A percentile compares a stretch with the other conserved stretches of the same genome.
Conservation (phyloP, 2,113 vertebrate species). For the Serinus canaria region DNA sequence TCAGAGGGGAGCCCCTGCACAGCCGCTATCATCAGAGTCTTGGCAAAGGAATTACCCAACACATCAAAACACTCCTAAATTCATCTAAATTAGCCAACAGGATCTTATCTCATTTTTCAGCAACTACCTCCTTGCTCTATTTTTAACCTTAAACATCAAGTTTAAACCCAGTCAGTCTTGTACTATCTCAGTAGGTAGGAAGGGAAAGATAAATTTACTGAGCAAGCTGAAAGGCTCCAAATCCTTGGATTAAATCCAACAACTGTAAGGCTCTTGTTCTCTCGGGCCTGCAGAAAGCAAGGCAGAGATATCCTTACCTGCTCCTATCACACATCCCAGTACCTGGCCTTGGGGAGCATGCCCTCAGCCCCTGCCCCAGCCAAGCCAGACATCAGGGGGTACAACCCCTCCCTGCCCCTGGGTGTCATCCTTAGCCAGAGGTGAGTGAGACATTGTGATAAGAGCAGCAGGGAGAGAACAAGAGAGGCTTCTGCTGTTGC, state of each 20-base stretch:
- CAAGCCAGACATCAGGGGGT: neutral
- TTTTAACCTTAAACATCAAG: neutral
- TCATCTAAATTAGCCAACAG: neutral
- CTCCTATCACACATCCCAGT: neutral
- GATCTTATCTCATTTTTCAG: neutral
- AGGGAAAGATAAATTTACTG: neutral
- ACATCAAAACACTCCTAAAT: neutral
- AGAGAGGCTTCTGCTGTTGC: conserved; percentile 8
- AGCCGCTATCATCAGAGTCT: neutral
- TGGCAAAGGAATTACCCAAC: neutral
- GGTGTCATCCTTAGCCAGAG: neutral
- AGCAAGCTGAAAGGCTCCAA: neutral
- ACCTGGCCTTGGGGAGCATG: fast-evolving
- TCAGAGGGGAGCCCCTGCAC: neutral
- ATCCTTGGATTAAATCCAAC: neutral
- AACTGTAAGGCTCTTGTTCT: neutral
- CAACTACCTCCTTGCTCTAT: neutral
- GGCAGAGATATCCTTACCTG: neutral
- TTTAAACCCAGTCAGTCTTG: neutral
- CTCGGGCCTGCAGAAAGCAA: neutral
- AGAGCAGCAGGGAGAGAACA: neutral
- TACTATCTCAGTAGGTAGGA: neutral
- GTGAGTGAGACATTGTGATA: neutral
- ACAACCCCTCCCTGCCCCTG: neutral
- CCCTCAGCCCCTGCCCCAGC: neutral